Evolutionary conservation across 2,113 vertebrate genomes (phyloP).

Genomic region (Rhabdornis inornatus): DNA sequence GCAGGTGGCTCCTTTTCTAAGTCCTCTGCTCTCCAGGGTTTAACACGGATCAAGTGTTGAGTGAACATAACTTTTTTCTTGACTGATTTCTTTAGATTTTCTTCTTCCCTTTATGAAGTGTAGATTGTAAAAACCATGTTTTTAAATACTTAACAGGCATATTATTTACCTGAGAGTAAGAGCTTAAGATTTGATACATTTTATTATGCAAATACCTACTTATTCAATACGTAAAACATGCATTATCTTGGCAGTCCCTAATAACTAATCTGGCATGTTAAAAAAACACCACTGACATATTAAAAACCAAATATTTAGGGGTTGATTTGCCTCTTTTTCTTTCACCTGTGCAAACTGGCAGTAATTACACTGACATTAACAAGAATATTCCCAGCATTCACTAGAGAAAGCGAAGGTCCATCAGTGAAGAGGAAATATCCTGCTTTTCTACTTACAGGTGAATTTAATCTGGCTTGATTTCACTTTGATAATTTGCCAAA

Average conservation of each 20-base stretch:
- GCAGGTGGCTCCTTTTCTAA: not conserved
- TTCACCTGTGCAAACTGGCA: not conserved
- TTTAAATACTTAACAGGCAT: slow-evolving; percentile 45
- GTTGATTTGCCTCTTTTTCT: not conserved
- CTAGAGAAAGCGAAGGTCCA: slow-evolving; percentile 12
- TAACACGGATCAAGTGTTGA: not conserved
- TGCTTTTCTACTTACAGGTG: slow-evolving; percentile 22
- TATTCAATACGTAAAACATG: slow-evolving; percentile 23
- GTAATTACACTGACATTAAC: slow-evolving; percentile 15
- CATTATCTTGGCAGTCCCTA: slow-evolving; percentile 23
- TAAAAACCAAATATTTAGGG: not conserved
- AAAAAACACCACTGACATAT: not conserved
- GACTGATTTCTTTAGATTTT: slow-evolving; percentile 3
- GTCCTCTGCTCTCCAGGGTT: not conserved
- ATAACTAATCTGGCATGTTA: not conserved
- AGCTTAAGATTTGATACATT: slow-evolving; percentile 36
- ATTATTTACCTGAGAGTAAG: slow-evolving; percentile 38
- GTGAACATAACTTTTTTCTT: not conserved
- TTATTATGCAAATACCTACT: slow-evolving; percentile 56
- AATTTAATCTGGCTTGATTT: slow-evolving; percentile 39
- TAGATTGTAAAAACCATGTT: not conserved
- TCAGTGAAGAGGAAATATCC: not conserved
- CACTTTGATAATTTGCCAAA: slow-evolving; percentile 20
- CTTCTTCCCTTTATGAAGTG: slow-evolving; percentile 1
- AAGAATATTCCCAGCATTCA: not conserved